Evolutionary conservation across 1,140 invertebrate genomes (phyloP), one percentile per base, ranked within the genome.

Genomic region (Orius laevigatus): DNA sequence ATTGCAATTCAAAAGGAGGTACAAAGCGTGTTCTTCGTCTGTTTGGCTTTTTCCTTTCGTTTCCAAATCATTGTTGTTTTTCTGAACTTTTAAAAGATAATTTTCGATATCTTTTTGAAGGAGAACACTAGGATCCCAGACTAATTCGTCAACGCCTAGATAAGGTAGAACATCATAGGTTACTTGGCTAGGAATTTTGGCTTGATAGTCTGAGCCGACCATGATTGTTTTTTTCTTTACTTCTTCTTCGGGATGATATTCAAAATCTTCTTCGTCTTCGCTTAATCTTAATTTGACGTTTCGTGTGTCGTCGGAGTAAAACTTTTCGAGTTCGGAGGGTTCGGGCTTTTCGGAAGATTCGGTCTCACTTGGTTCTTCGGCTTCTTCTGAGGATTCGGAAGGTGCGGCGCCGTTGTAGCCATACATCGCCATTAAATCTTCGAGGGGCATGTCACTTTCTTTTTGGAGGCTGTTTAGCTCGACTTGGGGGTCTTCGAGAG

Each of bases 391-490:
- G 33, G 63, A 62, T n/a, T 41, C 55, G 53, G 58, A 1, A 20
- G 38, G 19, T 11, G 11, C 41, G 40, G 19, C 33, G 19, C 58
- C 61, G 52, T 66, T 70, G 67, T 77, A 84, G 53, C 84, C 82
- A 68, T 92, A 93, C 65, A 90, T 75, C 8, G 85, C 86, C 54
- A 95, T 66, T 42, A 96, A 66, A 62, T 92, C 82, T 59, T 93
- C 89, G 54, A 96, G 72, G 52, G 92, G 92, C 86, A 96, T 95
- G 68, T 94, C 86, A 62, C 79, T 75, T 62, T 77, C 75, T 34
- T 54, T 56, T 36, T 58, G 80, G 42, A 95, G 70, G 62, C 84
- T 87, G 55, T 82, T 82, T 40, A 95, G 71, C 68, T 94, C 91
- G 59, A 83, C 83, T 57, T 81, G 74, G 32, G 84, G 81, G 64